Conservation (phyloP, 2,888 invertebrate species). For the Caenorhabditis wallacei region DNA sequence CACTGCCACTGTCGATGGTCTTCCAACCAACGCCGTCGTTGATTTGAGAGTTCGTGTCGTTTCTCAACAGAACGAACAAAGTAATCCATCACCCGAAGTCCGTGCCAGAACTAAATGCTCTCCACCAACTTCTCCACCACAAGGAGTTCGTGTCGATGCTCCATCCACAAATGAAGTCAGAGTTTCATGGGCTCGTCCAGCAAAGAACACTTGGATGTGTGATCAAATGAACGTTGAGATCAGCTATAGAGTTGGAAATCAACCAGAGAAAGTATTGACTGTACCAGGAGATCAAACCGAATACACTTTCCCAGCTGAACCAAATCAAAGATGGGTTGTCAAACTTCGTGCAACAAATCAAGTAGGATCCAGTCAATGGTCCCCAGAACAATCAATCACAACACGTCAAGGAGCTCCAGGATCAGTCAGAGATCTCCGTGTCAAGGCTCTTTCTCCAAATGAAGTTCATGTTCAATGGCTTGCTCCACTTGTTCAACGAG, state of each 20-base stretch:
- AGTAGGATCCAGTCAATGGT: constrained; percentile 78
- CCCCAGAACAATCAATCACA: constrained; percentile 78
- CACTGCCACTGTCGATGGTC: constrained; percentile 77
- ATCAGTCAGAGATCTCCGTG: constrained; percentile 79
- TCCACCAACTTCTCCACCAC: constrained; percentile 81
- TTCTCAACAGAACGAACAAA: constrained; percentile 78
- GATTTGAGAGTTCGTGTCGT: constrained; percentile 81
- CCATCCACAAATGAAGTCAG: constrained; percentile 82
- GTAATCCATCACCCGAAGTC: constrained; percentile 82
- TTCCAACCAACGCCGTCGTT: constrained; percentile 82
- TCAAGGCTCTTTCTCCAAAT: constrained; percentile 77
- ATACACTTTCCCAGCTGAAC: constrained; percentile 82
- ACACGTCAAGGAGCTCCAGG: constrained; percentile 83
- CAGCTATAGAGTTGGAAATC: constrained; percentile 80
- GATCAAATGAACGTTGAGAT: constrained; percentile 83
- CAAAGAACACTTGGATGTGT: constrained; percentile 83
- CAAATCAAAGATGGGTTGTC: constrained; percentile 82
- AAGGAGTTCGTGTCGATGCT: constrained; percentile 77
- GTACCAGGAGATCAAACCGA: constrained; percentile 82
- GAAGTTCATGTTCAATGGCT: constrained; percentile 82
- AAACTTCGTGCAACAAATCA: constrained; percentile 78
- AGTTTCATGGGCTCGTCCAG: constrained; percentile 80
- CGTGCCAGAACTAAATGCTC: constrained; percentile 82
- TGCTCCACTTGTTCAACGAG: constrained; percentile 80
- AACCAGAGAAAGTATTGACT: constrained; percentile 77